phyloP scores from a whole-genome alignment of 2,888 invertebrate species.

The Clanis bilineata region DNA sequence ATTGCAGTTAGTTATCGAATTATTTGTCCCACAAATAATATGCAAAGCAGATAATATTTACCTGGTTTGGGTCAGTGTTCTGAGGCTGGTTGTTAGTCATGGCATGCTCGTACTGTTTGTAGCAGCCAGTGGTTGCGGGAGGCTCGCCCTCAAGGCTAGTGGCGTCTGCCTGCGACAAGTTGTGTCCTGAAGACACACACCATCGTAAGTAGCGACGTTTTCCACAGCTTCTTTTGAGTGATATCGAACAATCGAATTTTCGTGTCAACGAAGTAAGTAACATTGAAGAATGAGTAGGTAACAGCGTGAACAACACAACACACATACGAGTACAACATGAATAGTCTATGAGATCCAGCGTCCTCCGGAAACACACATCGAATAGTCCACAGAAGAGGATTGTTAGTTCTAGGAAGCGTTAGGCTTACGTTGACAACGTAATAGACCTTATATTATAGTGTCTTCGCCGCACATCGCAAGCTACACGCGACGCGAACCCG shows the following conservation, averaged over 20 bases:
- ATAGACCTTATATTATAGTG: slow-evolving; percentile 78
- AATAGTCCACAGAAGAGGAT: slow-evolving; percentile 68
- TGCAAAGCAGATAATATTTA: slow-evolving; percentile 39
- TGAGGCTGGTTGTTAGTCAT: slow-evolving; percentile 67
- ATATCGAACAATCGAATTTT: slow-evolving; percentile 47
- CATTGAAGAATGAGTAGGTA: slow-evolving; percentile 55
- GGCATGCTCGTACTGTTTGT: slow-evolving; percentile 89
- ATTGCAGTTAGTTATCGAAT: too few relatives aligned
- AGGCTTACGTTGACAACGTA: slow-evolving; percentile 80
- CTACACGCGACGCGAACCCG: slow-evolving; percentile 76
- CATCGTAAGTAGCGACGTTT: slow-evolving; percentile 74
- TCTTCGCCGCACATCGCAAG: slow-evolving; percentile 81
- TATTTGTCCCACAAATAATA: slow-evolving; percentile 11
- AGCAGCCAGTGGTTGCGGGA: slow-evolving; percentile 89
- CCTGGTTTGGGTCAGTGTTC: slow-evolving; percentile 66
- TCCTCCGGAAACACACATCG: slow-evolving; percentile 78
- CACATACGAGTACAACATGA: slow-evolving; percentile 69
- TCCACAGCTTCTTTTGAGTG: slow-evolving; percentile 46
- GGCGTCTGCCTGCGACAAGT: slow-evolving; percentile 93
- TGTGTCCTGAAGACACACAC: slow-evolving; percentile 90
- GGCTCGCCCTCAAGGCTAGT: slow-evolving; percentile 91
- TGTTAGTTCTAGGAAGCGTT: slow-evolving; percentile 79
- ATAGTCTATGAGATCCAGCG: slow-evolving; percentile 70
- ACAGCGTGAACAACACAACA: slow-evolving; percentile 77
- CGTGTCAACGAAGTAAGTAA: slow-evolving; percentile 47